Evolutionary conservation across 2,888 invertebrate species (phyloP).

Genomic region (Scaptomyza tumidula): DNA sequence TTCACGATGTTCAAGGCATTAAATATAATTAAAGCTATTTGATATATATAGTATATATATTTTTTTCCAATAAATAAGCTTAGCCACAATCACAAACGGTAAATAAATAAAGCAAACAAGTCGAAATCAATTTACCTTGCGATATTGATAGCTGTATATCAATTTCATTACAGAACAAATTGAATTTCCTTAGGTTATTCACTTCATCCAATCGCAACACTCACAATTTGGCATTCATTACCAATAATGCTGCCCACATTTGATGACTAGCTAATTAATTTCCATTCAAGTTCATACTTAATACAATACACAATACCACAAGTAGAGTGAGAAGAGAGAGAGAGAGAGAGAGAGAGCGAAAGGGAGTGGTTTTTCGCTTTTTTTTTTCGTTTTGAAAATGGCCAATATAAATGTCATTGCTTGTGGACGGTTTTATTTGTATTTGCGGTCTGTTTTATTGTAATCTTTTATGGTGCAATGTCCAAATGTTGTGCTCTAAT

Average conservation of each 20-base stretch:
- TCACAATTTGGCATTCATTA: conserved; percentile 29
- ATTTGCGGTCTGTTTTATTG: conserved; percentile 68
- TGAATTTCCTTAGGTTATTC: conserved; percentile 38
- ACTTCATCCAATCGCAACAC: conserved; percentile 16
- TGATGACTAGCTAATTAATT: conserved; percentile 68
- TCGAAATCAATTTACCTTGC: conserved; percentile 34
- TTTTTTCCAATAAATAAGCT: conserved; percentile 1
- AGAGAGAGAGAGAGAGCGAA: neutral
- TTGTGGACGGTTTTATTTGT: conserved; percentile 57
- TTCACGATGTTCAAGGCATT: neutral
- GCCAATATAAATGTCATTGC: conserved; percentile 66
- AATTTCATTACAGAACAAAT: conserved; percentile 33
- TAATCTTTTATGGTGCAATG: conserved; percentile 68
- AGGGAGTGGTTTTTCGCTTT: conserved; percentile 1
- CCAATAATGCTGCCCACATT: conserved; percentile 22
- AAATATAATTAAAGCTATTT: conserved; percentile 13
- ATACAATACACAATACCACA: conserved; percentile 10
- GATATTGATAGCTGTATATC: conserved; percentile 44
- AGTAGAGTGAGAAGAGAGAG: neutral
- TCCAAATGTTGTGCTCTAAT: conserved; percentile 60
- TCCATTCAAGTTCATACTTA: conserved; percentile 56
- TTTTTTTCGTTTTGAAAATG: conserved; percentile 16
- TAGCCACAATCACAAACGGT: conserved; percentile 39
- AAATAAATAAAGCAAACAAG: conserved; percentile 18
- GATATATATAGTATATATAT: neutral